A percentile compares a stretch with the other conserved stretches of the same genome.
phyloP scores from a whole-genome alignment of 1,140 invertebrate genomes.

The Ceratosolen fusciceps region DNA sequence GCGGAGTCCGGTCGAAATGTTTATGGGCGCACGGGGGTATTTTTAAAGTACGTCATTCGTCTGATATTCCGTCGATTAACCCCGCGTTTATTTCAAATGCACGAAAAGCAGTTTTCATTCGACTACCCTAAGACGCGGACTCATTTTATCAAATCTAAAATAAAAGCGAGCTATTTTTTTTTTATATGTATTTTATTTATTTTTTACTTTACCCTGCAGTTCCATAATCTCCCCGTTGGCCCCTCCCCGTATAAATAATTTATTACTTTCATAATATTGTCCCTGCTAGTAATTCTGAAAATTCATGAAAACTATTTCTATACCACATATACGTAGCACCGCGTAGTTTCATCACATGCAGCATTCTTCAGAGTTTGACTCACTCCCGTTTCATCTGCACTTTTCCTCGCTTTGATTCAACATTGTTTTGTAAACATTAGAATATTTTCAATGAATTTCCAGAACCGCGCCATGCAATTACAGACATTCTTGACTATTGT shows the following conservation, averaged over 20 bases:
- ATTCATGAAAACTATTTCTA: conserved; percentile 37
- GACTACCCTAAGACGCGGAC: conserved; percentile 5
- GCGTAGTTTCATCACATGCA: conserved; percentile 19
- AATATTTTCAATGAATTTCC: not conserved
- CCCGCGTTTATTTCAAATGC: not conserved
- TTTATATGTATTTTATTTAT: no score
- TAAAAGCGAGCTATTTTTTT: no score
- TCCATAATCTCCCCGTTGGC: no score
- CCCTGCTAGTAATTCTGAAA: conserved; percentile 27
- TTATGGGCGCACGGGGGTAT: conserved; percentile 16
- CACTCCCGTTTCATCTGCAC: not conserved
- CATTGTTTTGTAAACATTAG: not conserved
- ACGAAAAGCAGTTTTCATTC: conserved; percentile 24
- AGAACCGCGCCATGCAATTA: not conserved
- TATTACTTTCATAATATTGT: conserved; percentile 21
- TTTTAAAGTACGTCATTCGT: conserved; percentile 19
- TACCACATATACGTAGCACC: not conserved
- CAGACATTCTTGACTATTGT: not conserved
- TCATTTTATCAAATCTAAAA: no score
- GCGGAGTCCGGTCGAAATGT: not conserved
- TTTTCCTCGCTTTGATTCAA: not conserved
- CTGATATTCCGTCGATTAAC: conserved; percentile 25
- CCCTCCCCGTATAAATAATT: conserved; percentile 30
- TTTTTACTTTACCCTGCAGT: no score
- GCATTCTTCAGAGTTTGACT: conserved; percentile 15